Evolutionary conservation across 1,140 invertebrate genomes (phyloP).

Genomic region (Venturia canescens): DNA sequence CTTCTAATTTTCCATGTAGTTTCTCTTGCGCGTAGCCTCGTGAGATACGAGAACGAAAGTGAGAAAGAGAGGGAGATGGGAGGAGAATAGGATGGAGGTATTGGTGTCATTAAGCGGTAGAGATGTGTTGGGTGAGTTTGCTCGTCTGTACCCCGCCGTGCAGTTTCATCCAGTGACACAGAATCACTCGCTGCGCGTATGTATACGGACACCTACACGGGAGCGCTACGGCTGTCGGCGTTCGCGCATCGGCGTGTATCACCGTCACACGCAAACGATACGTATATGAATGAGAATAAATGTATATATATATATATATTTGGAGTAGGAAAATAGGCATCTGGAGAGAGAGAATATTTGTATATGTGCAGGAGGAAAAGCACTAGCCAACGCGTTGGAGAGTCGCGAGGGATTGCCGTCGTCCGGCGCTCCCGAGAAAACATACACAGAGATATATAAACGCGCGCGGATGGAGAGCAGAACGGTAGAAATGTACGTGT

Average conservation of each 20-base stretch:
- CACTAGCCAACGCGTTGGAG: not conserved
- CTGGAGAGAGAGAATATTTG: not conserved
- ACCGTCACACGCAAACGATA: not conserved
- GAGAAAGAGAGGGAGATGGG: constrained; percentile 33
- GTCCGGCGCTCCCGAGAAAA: not conserved
- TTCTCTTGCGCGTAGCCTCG: not conserved
- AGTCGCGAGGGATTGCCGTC: constrained; percentile 15
- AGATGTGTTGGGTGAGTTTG: constrained; percentile 30
- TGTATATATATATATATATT: not conserved
- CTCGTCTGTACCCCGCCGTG: constrained; percentile 24
- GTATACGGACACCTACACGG: constrained; percentile 35
- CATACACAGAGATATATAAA: not conserved
- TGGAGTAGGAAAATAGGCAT: not conserved
- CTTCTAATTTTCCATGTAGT: constrained; percentile 20
- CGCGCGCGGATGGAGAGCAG: not conserved
- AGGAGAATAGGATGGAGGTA: not conserved
- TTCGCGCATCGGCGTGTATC: not conserved
- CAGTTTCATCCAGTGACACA: constrained; percentile 17
- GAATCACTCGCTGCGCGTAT: constrained; percentile 8
- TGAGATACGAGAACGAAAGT: constrained; percentile 28
- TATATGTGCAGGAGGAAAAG: constrained; percentile 1
- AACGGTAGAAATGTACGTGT: not conserved
- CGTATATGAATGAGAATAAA: too few species aligned
- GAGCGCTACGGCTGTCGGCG: not conserved
- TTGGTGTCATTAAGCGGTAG: constrained; percentile 12